Base-by-base conservation (phyloP, 35 echinoderm and acorn worm species). In the Chiridota heheva region DNA sequence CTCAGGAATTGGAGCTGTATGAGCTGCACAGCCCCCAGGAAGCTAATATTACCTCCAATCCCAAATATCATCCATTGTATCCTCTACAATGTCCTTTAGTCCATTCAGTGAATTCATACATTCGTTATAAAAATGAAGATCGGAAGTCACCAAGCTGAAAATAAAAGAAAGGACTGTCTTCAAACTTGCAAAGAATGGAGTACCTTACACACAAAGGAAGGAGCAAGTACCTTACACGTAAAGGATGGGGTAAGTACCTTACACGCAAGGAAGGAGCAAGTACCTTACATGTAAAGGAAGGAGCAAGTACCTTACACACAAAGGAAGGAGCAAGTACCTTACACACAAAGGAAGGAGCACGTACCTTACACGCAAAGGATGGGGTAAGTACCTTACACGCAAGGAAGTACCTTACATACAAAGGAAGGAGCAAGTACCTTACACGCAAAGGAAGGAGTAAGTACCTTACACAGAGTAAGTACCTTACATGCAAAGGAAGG, bases 91-190 rank as follows among this genome's bases (percentile, higher is more conserved):
- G 40, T 85, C 86, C 42, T 77, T 80, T 10, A 98, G 59, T 36
- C 89, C 84, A 44, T 91, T 74, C 44, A 91, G 44, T 35, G 80
- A 84, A 43, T 84, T 63, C 26, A 98, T 70, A 62, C 69, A 87
- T 69, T 98, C 95, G 35, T 75, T 84, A 70, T 98, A 98, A 86
- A 98, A 98, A n/a, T 84, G 84, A 33, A 98, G 72, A 49, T 98
- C 95, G 48, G 95, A 98, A 15, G 95, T 98, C 65, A 98, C 95
- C 60, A 98, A 83, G 29, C 95, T 98, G 80, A 16, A 67, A 51
- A 56, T 3, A 88, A 24, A 58, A 29, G 55, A 51, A 1, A 17
- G 31, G 25, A 47, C 6, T 43, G 2, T 15, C 17, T 28, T 71
- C 26, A 5, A 42, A 48, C 33, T 17, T 15, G 17, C 5, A 72